phyloP scores from a whole-genome alignment of 1,140 invertebrate genomes.

The Monomorium pharaonis region DNA sequence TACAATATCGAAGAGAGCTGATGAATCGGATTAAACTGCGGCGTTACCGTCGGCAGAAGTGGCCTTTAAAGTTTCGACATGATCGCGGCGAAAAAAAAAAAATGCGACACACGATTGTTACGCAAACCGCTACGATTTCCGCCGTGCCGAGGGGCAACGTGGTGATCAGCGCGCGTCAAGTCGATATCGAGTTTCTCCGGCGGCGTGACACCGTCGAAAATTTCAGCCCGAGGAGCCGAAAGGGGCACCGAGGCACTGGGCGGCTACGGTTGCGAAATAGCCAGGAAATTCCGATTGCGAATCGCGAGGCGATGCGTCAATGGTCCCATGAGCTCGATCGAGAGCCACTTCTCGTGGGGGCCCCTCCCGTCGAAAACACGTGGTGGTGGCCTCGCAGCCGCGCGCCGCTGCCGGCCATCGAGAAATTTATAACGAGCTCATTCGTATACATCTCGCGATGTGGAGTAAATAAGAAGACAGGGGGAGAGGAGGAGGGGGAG shows the following conservation, averaged over 20 bases:
- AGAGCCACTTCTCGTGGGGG: slow-evolving; percentile 8
- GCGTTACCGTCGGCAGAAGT: background rate
- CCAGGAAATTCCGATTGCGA: slow-evolving; percentile 51
- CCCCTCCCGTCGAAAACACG: background rate
- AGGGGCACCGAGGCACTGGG: background rate
- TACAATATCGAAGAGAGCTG: background rate
- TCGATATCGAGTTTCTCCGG: background rate
- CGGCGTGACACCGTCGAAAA: background rate
- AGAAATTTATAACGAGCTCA: slow-evolving; percentile 53
- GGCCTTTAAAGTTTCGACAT: background rate
- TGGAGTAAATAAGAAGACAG: slow-evolving; percentile 32
- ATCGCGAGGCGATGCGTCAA: slow-evolving; percentile 20
- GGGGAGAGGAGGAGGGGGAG: no score
- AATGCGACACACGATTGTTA: background rate
- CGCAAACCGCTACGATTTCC: background rate
- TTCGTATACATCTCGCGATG: slow-evolving; percentile 53
- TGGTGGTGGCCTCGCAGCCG: slow-evolving; percentile 22
- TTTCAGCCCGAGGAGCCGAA: background rate
- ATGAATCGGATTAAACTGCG: background rate
- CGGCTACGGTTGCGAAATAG: slow-evolving; percentile 24
- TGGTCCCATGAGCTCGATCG: background rate
- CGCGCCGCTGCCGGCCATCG: background rate
- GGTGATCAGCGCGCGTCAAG: background rate
- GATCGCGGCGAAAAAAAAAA: background rate
- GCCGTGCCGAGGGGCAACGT: background rate